Evolutionary conservation across 2,113 vertebrate species (phyloP), one percentile per base, ranked within the genome.

Genomic region (Phalacrocorax carbo): DNA sequence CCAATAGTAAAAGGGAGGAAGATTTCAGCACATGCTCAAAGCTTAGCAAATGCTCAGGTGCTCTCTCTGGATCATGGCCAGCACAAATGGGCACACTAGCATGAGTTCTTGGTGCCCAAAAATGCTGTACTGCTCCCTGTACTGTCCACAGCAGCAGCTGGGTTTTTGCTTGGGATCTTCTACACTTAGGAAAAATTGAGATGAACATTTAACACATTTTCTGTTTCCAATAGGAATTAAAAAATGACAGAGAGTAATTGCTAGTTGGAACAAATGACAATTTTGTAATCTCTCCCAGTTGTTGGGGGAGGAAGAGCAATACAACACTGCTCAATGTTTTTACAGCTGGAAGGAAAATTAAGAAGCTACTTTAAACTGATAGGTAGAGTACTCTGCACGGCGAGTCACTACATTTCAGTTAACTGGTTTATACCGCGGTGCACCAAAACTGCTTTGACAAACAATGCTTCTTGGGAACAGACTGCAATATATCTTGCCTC

Each of bases 81-180:
- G 29, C 11, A 32, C 42, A 55, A 76, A 55, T 1, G 29, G 57
- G 22, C 46, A n/a, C n/a, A 32, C 16, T 19, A 15, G n/a, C 46
- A 4, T 13, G 15, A 57, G 20, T 16, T 51, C 16, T 19, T 54
- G 13, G 14, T 65, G 34, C n/a, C 46, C 44, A 62, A 54, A 93
- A 90, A 17, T 3, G 0, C 20, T 46, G 0, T 23, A 7, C 2
- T 11, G 11, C 6, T 60, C 36, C 44, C 58, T 12, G 17, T 13
- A 54, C 55, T 20, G 9, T n/a, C 48, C 64, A 38, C 34, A 66
- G 30, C 49, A 86, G 54, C 34, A 64, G 15, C 9, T 52, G 38
- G 5, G 1, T 2, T 58, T 91, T 66, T 23, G 3, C 34, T 52
- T 36, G 30, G 30, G 16, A 25, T 83, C 46, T 86, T 73, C 58